These are phyloP conservation scores for Acleris laterana DNA, from an alignment of 2,888 invertebrate species.

Conservation along the genomic window DNA sequence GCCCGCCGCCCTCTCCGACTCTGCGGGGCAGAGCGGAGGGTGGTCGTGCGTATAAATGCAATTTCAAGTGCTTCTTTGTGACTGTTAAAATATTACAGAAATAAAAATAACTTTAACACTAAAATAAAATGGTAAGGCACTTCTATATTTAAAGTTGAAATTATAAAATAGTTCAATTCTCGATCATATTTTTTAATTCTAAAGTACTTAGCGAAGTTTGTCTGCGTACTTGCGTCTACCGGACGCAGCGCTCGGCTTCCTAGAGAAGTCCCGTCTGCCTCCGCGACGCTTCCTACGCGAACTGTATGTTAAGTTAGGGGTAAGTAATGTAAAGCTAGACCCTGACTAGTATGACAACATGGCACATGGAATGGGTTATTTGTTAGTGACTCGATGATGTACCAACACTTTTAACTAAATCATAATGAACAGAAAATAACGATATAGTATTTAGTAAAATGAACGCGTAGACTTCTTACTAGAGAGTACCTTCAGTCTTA, in stretches of 20 bases:
- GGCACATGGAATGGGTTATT: conserved; percentile 74
- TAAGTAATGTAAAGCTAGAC: conserved; percentile 62
- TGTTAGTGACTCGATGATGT: conserved; percentile 55
- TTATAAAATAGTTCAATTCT: conserved; percentile 59
- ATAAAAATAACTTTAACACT: conserved; percentile 63
- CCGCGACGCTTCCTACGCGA: conserved; percentile 49
- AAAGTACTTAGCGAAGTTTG: conserved; percentile 57
- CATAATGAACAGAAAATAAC: conserved; percentile 43
- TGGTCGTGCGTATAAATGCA: conserved; percentile 73
- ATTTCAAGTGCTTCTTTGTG: conserved; percentile 66
- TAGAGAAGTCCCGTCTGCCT: conserved; percentile 8
- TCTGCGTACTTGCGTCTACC: conserved; percentile 56
- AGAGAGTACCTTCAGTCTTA: conserved; percentile 77
- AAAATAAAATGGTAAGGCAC: conserved; percentile 83
- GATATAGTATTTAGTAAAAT: conserved; percentile 35
- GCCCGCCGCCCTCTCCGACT: conserved; percentile 50
- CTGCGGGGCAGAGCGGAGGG: conserved; percentile 60
- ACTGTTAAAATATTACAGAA: conserved; percentile 56
- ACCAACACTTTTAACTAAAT: conserved; percentile 53
- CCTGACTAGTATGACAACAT: conserved; percentile 74
- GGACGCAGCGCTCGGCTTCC: conserved; percentile 51
- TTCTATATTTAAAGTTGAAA: conserved; percentile 79
- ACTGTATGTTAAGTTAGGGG: conserved; percentile 55
- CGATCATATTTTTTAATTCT: conserved; percentile 61
- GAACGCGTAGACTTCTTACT: conserved; percentile 43